Base-by-base conservation (phyloP, 2,888 invertebrate species). In the Sturmia bella region DNA sequence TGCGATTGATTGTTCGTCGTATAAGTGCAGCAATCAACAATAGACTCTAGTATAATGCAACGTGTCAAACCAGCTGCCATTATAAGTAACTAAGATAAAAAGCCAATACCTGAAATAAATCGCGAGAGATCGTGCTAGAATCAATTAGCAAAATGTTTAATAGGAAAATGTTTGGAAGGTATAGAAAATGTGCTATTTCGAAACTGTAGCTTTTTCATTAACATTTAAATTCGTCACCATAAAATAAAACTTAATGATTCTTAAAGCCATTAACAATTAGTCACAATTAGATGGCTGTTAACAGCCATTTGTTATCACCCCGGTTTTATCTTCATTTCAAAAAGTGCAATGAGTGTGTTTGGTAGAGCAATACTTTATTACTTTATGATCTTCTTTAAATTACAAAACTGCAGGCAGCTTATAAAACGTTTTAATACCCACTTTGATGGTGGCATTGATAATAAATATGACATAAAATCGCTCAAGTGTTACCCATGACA, bases 401-500 rank as follows among this genome's bases (percentile, higher is more conserved):
- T n/a, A n/a, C 2, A 50, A 21, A 50, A 50, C 0, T 48, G 54
- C 37, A n/a, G 15, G 32, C 59, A 41, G 63, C 63, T 48, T 63
- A 43, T 68, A 52, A 68, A 81, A 76, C 61, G 41, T 48, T 50
- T 80, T 76, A 77, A 73, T 73, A 57, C 32, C 32, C 7, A 32
- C 73, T 15, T 69, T 77, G 73, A 77, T 77, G 81, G 76, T 76
- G 76, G 68, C 45, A 68, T 21, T 68, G 81, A 72, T 69, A 76
- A 70, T 61, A 66, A 41, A 72, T 63, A 73, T 76, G 72, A 73
- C 50, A 81, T 78, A 59, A 76, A 81, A 81, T 77, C 81, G 41
- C 72, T 81, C 77, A 77, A 81, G 72, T 81, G 77, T 73, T 76
- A 77, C 77, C 72, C 66, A 72, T 76, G 69, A 75, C 72, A 77